Conservation (phyloP, 2,888 invertebrate genomes). For the Dione vanillae region DNA sequence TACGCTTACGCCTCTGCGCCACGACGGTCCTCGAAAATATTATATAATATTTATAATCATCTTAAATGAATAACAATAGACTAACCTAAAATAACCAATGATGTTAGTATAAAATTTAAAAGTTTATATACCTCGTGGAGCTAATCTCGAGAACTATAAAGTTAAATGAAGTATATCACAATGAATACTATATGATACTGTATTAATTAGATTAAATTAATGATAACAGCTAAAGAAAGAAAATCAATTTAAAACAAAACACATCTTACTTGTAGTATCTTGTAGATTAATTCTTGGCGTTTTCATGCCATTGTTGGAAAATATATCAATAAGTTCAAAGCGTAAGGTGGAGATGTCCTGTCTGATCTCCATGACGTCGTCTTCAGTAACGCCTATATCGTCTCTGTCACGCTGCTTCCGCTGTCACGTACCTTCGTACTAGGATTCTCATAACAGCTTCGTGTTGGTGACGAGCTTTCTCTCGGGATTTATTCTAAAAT, state of each 20-base stretch:
- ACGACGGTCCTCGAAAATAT: too few relatives aligned
- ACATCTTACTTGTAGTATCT: conserved; percentile 84
- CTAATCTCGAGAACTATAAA: too few relatives aligned
- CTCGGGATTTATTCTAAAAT: conserved; percentile 88
- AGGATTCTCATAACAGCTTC: conserved; percentile 94
- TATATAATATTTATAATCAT: too few relatives aligned
- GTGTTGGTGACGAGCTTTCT: conserved; percentile 88
- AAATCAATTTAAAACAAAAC: background rate
- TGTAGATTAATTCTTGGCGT: conserved; percentile 89
- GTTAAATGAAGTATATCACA: too few relatives aligned
- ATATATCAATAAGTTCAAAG: conserved; percentile 96
- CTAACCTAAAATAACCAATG: too few relatives aligned
- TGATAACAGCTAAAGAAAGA: too few relatives aligned
- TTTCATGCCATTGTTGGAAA: conserved; percentile 94
- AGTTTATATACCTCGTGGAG: too few relatives aligned
- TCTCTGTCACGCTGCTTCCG: conserved; percentile 94
- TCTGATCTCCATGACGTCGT: conserved; percentile 98
- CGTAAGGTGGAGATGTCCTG: conserved; percentile 98
- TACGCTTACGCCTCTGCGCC: too few relatives aligned
- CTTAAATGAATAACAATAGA: too few relatives aligned
- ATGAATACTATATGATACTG: too few relatives aligned
- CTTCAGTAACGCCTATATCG: conserved; percentile 96
- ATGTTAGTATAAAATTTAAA: too few relatives aligned
- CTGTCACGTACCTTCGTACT: conserved; percentile 95
- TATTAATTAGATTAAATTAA: too few relatives aligned